Evolutionary conservation across 2,888 invertebrate species (phyloP).

Genomic region (Salpingus planirostris): DNA sequence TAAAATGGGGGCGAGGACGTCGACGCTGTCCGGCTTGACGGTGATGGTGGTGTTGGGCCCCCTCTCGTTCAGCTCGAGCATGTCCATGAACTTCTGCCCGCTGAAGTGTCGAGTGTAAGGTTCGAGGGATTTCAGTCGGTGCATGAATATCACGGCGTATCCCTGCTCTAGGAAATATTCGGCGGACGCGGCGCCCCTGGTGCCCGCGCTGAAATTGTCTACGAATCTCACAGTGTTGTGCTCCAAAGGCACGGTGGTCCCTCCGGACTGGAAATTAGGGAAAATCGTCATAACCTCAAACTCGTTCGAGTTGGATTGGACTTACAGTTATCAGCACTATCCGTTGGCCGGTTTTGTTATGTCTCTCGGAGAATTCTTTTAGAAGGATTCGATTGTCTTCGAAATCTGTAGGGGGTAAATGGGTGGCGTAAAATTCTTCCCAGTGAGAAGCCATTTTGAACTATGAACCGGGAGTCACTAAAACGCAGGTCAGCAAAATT

Average conservation of each 20-base stretch:
- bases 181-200: slow-evolving; percentile 87
- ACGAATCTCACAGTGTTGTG: slow-evolving; percentile 96
- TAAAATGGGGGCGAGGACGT: slow-evolving; percentile 62
- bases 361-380: slow-evolving; percentile 65
- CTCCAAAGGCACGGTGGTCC: slow-evolving; percentile 93
- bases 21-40: slow-evolving; percentile 66
- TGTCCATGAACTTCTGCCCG: slow-evolving; percentile 68
- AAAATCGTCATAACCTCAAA: slow-evolving; percentile 25
- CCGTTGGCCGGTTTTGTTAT: slow-evolving; percentile 57
- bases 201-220: slow-evolving; percentile 98
- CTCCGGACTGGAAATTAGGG: slow-evolving; percentile 76
- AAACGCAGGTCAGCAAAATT: too few relatives aligned
- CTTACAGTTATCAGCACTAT: slow-evolving; percentile 74
- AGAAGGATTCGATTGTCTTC: slow-evolving; percentile 62
- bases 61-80: slow-evolving; percentile 59
- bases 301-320: slow-evolving; percentile 16
- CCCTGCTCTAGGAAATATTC: slow-evolving; percentile 86
- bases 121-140: slow-evolving; percentile 80
- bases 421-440: slow-evolving; percentile 78
- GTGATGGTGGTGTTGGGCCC: slow-evolving; percentile 56
- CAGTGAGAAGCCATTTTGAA: slow-evolving; percentile 49
- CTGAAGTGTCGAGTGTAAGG: slow-evolving; percentile 86
- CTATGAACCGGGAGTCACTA: too few relatives aligned
- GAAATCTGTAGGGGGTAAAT: slow-evolving; percentile 69
- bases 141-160: slow-evolving; percentile 91